Evolutionary conservation across 2,797 vertebrate species (phyloP).

Genomic region (Crypturellus tataupa): DNA sequence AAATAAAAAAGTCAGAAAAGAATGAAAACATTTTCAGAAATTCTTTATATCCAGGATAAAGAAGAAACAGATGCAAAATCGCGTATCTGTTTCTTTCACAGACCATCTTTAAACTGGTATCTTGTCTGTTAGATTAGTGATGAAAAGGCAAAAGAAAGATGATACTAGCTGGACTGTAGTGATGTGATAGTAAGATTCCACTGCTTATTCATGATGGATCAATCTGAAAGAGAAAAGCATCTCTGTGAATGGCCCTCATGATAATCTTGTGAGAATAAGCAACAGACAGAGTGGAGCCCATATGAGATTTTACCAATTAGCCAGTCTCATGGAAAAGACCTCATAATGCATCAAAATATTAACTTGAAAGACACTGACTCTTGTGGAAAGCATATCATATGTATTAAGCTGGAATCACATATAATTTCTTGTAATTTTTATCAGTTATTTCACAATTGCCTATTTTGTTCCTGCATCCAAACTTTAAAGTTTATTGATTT

Average conservation of each 20-base stretch:
- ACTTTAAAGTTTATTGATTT: constrained; percentile 46
- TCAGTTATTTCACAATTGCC: constrained; percentile 35
- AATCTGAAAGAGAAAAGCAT: constrained; percentile 55
- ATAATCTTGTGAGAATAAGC: constrained; percentile 68
- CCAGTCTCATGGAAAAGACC: constrained; percentile 11
- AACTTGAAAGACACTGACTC: constrained; percentile 49
- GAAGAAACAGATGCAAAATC: background rate
- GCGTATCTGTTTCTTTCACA: background rate
- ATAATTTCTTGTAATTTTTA: constrained; percentile 23
- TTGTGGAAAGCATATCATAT: background rate
- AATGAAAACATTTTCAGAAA: background rate
- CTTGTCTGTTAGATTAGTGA: background rate
- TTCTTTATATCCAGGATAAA: background rate
- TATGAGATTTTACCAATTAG: constrained; percentile 46
- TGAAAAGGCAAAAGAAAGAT: constrained; percentile 31
- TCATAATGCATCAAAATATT: constrained; percentile 18
- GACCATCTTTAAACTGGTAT: background rate
- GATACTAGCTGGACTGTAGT: background rate
- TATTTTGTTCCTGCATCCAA: constrained; percentile 42
- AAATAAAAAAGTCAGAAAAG: background rate
- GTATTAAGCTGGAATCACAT: background rate
- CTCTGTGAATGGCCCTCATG: constrained; percentile 52
- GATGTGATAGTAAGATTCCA: background rate
- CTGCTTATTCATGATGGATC: constrained; percentile 39
- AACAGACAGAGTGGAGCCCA: constrained; percentile 69